phyloP scores from a whole-genome alignment of 2,113 vertebrate genomes.

The Trachemys scripta region DNA sequence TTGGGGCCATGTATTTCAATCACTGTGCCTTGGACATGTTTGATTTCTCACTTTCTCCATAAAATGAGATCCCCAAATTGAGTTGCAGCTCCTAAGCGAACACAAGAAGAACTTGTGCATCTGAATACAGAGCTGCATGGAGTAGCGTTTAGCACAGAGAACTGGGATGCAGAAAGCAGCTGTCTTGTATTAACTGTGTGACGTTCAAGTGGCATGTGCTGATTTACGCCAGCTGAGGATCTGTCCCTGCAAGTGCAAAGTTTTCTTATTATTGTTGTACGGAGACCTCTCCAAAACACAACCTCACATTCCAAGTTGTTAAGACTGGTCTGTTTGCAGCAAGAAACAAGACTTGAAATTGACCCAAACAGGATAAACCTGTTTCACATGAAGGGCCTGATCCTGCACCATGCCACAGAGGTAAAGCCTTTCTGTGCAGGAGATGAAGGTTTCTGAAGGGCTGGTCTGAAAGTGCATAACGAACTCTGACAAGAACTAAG shows the following conservation, averaged over 20 bases:
- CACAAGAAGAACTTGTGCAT: background rate
- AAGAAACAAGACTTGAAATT: background rate
- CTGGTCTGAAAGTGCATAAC: too few relatives aligned
- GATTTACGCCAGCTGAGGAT: background rate
- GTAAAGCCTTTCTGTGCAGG: background rate
- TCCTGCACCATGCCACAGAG: background rate
- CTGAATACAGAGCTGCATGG: background rate
- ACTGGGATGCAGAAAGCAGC: background rate
- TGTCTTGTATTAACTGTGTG: background rate
- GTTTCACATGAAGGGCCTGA: background rate
- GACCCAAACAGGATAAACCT: background rate
- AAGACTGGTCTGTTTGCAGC: background rate
- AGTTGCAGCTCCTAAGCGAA: background rate
- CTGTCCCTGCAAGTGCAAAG: background rate
- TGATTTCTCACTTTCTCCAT: background rate
- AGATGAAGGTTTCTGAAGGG: too few relatives aligned
- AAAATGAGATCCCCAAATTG: background rate
- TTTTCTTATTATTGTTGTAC: background rate
- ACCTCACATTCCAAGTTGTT: background rate
- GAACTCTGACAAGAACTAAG: background rate
- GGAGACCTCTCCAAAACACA: background rate
- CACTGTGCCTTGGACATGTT: background rate
- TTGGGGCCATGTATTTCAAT: background rate
- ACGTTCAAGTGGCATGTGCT: background rate
- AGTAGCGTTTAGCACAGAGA: background rate